Conservation (phyloP, 2,113 vertebrate genomes). For the Triplophysa siluroides region DNA sequence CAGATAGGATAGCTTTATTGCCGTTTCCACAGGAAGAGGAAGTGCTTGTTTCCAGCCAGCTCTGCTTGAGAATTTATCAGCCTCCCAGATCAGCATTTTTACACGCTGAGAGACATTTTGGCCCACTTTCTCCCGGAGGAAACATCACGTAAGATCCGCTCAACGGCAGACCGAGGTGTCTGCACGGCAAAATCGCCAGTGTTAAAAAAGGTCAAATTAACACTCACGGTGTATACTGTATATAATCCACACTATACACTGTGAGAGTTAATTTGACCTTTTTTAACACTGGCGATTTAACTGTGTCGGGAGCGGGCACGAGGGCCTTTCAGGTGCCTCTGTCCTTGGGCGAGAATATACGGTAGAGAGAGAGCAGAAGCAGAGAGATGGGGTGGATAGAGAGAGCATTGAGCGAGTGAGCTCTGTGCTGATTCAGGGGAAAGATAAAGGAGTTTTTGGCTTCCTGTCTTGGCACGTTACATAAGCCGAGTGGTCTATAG, state of each 20-base stretch:
- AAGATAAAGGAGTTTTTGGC: conserved; percentile 27
- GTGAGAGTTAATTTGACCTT: too few species aligned
- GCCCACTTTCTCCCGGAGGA: background rate
- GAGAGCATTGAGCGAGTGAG: background rate
- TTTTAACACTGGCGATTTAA: too few species aligned
- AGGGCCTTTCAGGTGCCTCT: conserved; percentile 3
- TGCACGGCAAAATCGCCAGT: too few species aligned
- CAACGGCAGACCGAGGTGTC: background rate
- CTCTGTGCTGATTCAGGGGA: conserved; percentile 28
- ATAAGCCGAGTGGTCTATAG: conserved; percentile 37
- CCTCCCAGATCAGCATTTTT: conserved; percentile 25
- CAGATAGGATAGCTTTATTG: background rate
- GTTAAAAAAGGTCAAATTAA: too few species aligned
- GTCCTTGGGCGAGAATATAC: conserved; percentile 18
- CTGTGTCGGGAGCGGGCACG: background rate
- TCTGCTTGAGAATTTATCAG: conserved; percentile 7
- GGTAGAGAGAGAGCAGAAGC: conserved; percentile 2
- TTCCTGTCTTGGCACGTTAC: conserved; percentile 21
- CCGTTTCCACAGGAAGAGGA: background rate
- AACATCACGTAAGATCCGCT: background rate
- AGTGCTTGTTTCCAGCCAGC: background rate
- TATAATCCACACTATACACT: too few species aligned
- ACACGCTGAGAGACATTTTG: conserved; percentile 1
- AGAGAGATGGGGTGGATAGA: background rate
- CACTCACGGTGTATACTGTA: too few species aligned